These are phyloP conservation scores for Scyliorhinus canicula DNA, from an alignment of 2,797 vertebrate genomes.

Conservation along the genomic window DNA sequence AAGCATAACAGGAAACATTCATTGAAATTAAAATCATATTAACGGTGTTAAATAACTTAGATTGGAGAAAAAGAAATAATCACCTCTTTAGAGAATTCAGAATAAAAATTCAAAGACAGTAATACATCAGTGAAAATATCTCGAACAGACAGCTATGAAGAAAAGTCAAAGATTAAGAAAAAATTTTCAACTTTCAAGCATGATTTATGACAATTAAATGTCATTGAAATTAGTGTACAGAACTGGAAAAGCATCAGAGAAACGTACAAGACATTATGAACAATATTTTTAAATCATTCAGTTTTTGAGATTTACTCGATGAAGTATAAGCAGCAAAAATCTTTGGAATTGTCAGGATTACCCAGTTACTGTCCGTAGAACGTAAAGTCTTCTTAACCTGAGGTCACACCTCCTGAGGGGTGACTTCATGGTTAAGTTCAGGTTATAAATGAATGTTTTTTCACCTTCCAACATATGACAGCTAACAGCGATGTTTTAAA, in stretches of 20 bases:
- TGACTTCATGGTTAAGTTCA: background rate
- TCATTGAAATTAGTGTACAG: background rate
- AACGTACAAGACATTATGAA: background rate
- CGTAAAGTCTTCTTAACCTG: background rate
- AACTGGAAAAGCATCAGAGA: background rate
- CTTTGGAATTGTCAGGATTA: background rate
- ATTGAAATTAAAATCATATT: constrained; percentile 3
- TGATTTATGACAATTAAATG: constrained; percentile 23
- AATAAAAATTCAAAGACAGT: background rate
- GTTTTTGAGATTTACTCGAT: background rate
- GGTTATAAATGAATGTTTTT: background rate
- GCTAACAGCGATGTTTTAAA: background rate
- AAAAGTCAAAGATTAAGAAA: background rate
- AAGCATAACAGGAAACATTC: background rate
- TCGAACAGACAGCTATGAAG: background rate
- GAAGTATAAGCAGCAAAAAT: background rate
- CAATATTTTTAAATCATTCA: constrained; percentile 12
- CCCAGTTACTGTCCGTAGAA: background rate
- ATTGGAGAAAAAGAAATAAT: background rate
- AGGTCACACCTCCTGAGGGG: background rate
- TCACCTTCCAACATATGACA: background rate
- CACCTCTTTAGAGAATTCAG: background rate
- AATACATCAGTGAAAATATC: constrained; percentile 14
- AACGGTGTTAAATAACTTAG: background rate
- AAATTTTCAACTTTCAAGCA: background rate